Conservation (phyloP, 2,113 vertebrate genomes). For the Pimephales promelas region DNA sequence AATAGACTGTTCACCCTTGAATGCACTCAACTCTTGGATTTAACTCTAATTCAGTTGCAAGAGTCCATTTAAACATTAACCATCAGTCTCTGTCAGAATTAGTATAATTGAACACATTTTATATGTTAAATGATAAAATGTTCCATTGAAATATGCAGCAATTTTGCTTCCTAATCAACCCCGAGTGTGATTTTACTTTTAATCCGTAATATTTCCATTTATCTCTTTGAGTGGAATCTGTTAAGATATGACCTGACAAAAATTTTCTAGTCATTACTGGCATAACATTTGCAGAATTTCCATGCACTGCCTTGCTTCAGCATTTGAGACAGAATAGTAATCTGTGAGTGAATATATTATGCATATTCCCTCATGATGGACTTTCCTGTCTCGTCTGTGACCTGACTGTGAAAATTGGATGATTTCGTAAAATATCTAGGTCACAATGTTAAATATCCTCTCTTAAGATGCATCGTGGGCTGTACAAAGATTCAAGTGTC, state of each 20-base stretch:
- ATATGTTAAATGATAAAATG: conserved; percentile 35
- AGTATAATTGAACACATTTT: conserved; percentile 40
- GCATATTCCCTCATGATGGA: conserved; percentile 43
- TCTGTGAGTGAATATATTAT: conserved; percentile 57
- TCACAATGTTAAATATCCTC: conserved; percentile 19
- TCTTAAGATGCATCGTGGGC: conserved; percentile 10
- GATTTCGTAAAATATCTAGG: conserved; percentile 40
- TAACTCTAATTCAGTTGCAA: conserved; percentile 2
- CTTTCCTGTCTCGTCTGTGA: conserved; percentile 50
- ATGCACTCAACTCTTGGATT: conserved; percentile 22
- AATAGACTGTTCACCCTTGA: conserved; percentile 1
- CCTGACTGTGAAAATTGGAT: conserved; percentile 39
- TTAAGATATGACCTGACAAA: conserved; percentile 42
- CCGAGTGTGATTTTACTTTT: conserved; percentile 9
- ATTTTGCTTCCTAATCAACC: conserved; percentile 39
- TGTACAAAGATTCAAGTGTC: conserved; percentile 1
- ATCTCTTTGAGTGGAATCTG: conserved; percentile 17
- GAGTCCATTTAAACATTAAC: conserved; percentile 11
- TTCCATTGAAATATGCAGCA: conserved; percentile 44
- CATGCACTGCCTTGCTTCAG: conserved; percentile 30
- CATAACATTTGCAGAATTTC: conserved; percentile 47
- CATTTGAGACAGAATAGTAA: conserved; percentile 53
- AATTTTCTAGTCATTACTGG: conserved; percentile 47
- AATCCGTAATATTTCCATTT: conserved; percentile 36
- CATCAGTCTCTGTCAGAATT: neutral